phyloP scores from a whole-genome alignment of 2,888 invertebrate genomes.

The Meganola albula region DNA sequence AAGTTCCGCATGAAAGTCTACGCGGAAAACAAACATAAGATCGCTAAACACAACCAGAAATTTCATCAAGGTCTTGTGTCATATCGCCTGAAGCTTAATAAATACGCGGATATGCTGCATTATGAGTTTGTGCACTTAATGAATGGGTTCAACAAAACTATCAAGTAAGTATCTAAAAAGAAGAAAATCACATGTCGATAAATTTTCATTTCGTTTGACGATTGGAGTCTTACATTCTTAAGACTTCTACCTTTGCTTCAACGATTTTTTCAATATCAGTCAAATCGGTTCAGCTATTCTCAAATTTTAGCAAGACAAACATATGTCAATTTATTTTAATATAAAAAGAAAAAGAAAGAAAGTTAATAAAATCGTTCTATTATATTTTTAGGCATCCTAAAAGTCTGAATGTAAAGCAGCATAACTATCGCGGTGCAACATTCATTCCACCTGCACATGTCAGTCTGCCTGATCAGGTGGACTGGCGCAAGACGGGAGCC shows the following conservation, averaged over 20 bases:
- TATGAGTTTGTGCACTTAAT: conserved; percentile 83
- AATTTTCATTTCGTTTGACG: no score
- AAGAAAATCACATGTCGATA: no score
- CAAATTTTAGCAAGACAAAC: no score
- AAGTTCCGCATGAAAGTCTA: conserved; percentile 90
- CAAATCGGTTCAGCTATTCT: no score
- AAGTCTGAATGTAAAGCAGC: conserved; percentile 36
- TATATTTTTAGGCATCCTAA: conserved; percentile 58
- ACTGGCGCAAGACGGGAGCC: conserved; percentile 91
- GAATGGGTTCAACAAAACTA: conserved; percentile 59
- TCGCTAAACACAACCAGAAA: conserved; percentile 88
- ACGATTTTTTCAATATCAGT: no score
- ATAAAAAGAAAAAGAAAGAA: no score
- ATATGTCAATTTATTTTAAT: no score
- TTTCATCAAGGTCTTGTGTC: conserved; percentile 80
- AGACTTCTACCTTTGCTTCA: no score
- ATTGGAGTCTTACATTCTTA: no score
- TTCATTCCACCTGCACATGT: conserved; percentile 85
- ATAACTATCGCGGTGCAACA: conserved; percentile 56
- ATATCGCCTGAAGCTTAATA: conserved; percentile 85
- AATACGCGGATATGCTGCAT: conserved; percentile 90
- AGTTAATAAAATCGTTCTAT: no score
- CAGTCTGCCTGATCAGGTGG: conserved; percentile 82
- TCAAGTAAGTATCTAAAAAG: conserved; percentile 38
- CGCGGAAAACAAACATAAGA: conserved; percentile 89